phyloP scores from a whole-genome alignment of 1,140 invertebrate genomes.

The Chelonus insularis region DNA sequence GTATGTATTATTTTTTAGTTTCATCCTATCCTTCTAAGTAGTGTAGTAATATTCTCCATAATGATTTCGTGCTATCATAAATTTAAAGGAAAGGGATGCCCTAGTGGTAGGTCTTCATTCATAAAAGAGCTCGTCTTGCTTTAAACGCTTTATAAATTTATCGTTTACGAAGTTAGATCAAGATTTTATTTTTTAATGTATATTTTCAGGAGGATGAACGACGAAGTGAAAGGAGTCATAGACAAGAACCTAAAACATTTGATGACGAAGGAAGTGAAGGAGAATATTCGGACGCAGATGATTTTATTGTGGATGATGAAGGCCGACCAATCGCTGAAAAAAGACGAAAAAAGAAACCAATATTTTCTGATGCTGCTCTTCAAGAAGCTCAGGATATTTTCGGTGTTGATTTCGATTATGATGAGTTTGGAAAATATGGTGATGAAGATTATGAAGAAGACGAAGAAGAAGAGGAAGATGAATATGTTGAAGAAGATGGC shows the following conservation, averaged over 20 bases:
- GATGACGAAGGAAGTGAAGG: constrained; percentile 78
- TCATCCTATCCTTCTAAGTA: not conserved
- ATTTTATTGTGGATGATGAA: constrained; percentile 97
- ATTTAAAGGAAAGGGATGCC: constrained; percentile 44
- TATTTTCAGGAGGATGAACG: constrained; percentile 73
- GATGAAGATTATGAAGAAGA: constrained; percentile 76
- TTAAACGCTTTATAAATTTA: not conserved
- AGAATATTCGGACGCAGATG: constrained; percentile 86
- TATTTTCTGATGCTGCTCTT: constrained; percentile 68
- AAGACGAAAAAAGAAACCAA: constrained; percentile 83
- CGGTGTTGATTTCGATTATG: constrained; percentile 97
- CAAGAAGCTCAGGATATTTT: constrained; percentile 99
- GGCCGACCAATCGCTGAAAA: constrained; percentile 86
- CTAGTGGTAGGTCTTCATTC: constrained; percentile 40
- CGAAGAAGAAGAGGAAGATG: constrained; percentile 76
- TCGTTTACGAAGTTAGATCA: not conserved
- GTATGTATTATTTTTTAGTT: constrained; percentile 62
- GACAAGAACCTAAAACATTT: too few relatives aligned
- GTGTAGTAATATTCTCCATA: constrained; percentile 16
- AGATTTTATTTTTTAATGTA: not conserved
- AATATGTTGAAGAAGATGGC: constrained; percentile 71
- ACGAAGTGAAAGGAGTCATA: too few relatives aligned
- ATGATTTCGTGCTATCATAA: constrained; percentile 33
- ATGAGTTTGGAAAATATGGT: constrained; percentile 90
- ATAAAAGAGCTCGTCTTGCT: not conserved